Conservation (phyloP, 2,797 vertebrate species). For the Etheostoma nigrum region DNA sequence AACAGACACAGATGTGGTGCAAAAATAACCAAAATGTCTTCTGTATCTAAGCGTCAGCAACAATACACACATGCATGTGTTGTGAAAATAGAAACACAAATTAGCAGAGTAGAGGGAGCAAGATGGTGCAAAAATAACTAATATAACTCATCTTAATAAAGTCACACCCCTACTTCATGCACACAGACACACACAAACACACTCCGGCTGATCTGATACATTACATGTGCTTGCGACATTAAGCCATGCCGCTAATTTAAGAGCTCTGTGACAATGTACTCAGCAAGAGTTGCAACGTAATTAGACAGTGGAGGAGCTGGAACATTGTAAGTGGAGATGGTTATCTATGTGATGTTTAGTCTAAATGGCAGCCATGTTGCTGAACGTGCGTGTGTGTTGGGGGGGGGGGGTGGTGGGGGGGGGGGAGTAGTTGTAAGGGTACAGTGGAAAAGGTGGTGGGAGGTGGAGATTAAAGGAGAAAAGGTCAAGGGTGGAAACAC, state of each 20-base stretch:
- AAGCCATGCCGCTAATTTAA: conserved; percentile 46
- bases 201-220: conserved; percentile 24
- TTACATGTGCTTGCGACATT: conserved; percentile 38
- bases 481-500: neutral
- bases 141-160: conserved; percentile 37
- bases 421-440: neutral
- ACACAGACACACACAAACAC: conserved; percentile 15
- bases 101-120: neutral
- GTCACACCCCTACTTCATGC: conserved; percentile 7
- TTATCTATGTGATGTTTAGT: conserved; percentile 41
- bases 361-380: conserved; percentile 7
- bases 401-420: too few relatives aligned
- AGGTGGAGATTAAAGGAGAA: neutral
- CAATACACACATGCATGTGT: conserved; percentile 1
- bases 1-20: conserved; percentile 8
- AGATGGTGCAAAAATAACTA: conserved; percentile 19
- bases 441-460: neutral
- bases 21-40: conserved; percentile 10
- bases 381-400: neutral
- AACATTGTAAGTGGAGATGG: conserved; percentile 27
- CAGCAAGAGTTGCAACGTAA: conserved; percentile 33
- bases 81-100: conserved; percentile 19
- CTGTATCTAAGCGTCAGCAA: neutral
- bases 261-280: conserved; percentile 20
- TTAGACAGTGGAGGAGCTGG: conserved; percentile 38